A percentile compares a stretch with the other conserved stretches of the same genome.
Conservation (phyloP, 1,140 invertebrate species). For the Drosophila asahinai region DNA sequence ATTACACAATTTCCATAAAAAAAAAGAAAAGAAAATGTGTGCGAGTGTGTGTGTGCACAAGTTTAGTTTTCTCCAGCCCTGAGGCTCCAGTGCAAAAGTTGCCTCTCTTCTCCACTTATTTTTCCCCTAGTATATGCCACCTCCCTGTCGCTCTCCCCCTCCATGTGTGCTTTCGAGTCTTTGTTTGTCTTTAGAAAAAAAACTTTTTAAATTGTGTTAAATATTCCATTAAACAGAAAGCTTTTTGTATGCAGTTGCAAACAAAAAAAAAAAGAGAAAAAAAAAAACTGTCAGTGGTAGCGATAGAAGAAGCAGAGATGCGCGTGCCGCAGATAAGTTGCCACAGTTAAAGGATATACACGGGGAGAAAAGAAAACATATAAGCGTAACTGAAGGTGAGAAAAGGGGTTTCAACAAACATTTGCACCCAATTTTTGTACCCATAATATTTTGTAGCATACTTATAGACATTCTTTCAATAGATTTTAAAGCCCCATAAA, state of each 20-base stretch:
- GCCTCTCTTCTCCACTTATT: conserved; percentile 10
- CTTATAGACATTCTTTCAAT: background rate
- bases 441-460: background rate
- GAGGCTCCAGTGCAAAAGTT: conserved; percentile 62
- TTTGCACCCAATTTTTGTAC: too few species aligned
- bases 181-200: conserved; percentile 77
- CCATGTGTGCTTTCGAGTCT: conserved; percentile 63
- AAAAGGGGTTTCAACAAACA: too few species aligned
- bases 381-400: too few species aligned
- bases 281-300: conserved; percentile 52
- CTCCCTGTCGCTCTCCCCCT: background rate
- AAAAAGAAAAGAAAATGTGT: conserved; percentile 44
- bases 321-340: conserved; percentile 58
- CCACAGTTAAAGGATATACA: conserved; percentile 43
- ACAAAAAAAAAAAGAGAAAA: conserved; percentile 40
- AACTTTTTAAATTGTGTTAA: conserved; percentile 82
- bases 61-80: conserved; percentile 49
- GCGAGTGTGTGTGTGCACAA: conserved; percentile 22
- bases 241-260: conserved; percentile 69
- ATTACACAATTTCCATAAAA: conserved; percentile 83
- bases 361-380: background rate
- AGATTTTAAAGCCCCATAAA: background rate
- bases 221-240: conserved; percentile 84
- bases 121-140: background rate
- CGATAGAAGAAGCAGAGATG: conserved; percentile 38